These are phyloP conservation scores for Synergus japonicus DNA, from an alignment of 2,888 invertebrate species.

Conservation along the genomic window DNA sequence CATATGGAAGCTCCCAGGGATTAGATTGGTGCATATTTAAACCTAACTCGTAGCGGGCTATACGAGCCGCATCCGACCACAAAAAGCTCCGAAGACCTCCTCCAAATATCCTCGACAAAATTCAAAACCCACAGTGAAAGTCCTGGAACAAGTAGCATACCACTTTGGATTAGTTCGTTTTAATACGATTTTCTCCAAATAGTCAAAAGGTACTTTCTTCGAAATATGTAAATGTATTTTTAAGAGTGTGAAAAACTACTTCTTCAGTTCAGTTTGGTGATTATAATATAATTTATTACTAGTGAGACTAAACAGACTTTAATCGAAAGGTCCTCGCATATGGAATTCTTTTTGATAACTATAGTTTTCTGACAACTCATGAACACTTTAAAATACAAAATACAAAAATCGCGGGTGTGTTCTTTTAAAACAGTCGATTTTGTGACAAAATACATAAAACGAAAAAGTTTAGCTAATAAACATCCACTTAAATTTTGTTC, in stretches of 20 bases:
- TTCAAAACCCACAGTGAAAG: slow-evolving; percentile 60
- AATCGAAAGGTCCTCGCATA: too few species aligned
- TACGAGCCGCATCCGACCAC: slow-evolving; percentile 73
- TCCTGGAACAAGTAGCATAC: slow-evolving; percentile 49
- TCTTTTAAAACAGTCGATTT: too few species aligned
- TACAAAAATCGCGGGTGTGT: too few species aligned
- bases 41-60: slow-evolving; percentile 58
- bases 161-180: slow-evolving; percentile 72
- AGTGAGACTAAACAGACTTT: too few species aligned
- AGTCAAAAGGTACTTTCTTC: slow-evolving; percentile 54
- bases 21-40: slow-evolving; percentile 68
- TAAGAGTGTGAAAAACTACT: neutral
- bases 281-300: neutral
- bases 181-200: slow-evolving; percentile 72
- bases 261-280: neutral
- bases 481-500: too few species aligned
- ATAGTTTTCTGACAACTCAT: too few species aligned
- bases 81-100: slow-evolving; percentile 58
- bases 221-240: slow-evolving; percentile 28
- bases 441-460: too few species aligned
- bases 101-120: slow-evolving; percentile 62
- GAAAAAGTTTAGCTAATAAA: too few species aligned
- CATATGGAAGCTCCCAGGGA: slow-evolving; percentile 63
- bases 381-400: too few species aligned
- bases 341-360: too few species aligned